Percentiles rank a stretch among this genome's conserved stretches.
Conservation (phyloP, 2,113 vertebrate genomes). For the Geococcyx californianus region DNA sequence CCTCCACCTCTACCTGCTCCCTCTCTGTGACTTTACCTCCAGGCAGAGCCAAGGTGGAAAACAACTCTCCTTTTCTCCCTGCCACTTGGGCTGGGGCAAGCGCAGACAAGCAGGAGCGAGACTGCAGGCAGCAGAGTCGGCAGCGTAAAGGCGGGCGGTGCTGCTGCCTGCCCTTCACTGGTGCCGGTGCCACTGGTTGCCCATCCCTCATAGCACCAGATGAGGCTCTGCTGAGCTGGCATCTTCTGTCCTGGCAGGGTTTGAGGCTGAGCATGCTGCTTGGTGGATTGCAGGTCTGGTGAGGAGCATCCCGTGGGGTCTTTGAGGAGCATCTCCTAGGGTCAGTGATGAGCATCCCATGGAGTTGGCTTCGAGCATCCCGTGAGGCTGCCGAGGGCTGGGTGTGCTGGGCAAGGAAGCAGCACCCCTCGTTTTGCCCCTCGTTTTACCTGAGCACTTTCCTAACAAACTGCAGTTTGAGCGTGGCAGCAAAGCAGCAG, state of each 20-base stretch:
- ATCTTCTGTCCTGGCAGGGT: not conserved
- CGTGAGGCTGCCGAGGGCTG: not conserved
- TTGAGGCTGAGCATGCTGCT: not conserved
- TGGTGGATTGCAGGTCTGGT: too few species aligned
- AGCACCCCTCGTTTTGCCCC: accelerated
- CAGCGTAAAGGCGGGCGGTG: not conserved
- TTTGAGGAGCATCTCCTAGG: not conserved
- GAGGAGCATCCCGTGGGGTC: not conserved
- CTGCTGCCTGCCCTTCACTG: not conserved
- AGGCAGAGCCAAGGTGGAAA: not conserved
- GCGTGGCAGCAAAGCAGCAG: not conserved
- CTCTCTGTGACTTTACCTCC: slow-evolving; percentile 30
- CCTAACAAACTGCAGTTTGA: not conserved
- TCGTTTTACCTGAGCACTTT: not conserved
- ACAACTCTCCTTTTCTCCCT: not conserved
- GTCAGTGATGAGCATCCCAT: too few species aligned
- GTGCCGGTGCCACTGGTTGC: not conserved
- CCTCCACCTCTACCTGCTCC: slow-evolving; percentile 37
- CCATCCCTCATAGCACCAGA: accelerated
- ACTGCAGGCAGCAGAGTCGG: not conserved
- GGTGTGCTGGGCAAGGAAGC: not conserved
- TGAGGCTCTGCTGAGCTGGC: not conserved
- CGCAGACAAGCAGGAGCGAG: not conserved
- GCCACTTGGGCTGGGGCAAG: not conserved
- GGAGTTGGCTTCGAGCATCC: too few species aligned